These are phyloP conservation scores for Polietes domitor DNA, from an alignment of 2,888 invertebrate species.

Conservation along the genomic window DNA sequence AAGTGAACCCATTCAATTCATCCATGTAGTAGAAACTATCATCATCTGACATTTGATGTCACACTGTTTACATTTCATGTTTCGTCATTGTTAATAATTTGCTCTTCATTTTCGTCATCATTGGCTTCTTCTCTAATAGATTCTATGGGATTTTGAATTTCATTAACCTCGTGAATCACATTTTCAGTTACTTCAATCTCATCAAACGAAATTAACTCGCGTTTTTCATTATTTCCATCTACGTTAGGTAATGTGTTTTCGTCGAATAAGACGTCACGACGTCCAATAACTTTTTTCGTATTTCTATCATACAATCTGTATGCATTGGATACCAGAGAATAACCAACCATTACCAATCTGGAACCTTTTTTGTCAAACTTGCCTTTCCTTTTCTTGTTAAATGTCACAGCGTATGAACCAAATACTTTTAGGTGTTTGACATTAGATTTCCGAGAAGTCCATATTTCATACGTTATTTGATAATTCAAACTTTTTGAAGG, in stretches of 20 bases:
- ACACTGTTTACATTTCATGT: no score
- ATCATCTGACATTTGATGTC: no score
- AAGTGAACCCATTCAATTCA: no score
- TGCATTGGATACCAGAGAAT: background rate
- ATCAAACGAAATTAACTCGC: no score
- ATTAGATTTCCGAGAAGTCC: background rate
- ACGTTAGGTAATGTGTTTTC: background rate
- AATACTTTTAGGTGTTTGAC: background rate
- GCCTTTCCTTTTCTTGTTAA: background rate
- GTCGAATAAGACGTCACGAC: background rate
- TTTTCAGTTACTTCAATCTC: no score
- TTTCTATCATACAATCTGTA: background rate
- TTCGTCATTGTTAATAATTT: no score
- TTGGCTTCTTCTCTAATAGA: no score
- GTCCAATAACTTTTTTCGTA: background rate
- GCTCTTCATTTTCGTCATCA: no score
- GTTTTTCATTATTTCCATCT: no score
- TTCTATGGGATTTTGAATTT: no score
- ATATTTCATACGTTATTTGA: background rate
- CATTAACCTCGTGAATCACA: no score
- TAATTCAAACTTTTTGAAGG: background rate
- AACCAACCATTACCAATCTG: background rate
- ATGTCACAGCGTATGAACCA: background rate
- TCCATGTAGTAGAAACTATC: no score
- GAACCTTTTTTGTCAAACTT: background rate